Percentiles rank a stretch among this genome's conserved stretches.
Conservation (phyloP, 2,888 invertebrate species). For the Theretra japonica region DNA sequence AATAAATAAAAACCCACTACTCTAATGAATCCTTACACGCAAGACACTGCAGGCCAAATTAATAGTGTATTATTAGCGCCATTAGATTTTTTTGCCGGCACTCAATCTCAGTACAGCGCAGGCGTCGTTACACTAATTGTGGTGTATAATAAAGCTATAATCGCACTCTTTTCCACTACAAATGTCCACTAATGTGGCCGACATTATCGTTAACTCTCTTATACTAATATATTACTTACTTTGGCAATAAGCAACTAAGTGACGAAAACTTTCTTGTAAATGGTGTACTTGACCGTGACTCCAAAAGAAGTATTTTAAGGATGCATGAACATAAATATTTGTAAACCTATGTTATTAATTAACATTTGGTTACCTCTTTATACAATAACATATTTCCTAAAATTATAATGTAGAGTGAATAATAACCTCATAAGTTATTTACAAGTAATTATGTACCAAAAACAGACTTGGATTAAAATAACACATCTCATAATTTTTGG, state of each 20-base stretch:
- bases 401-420: too few species aligned
- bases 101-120: conserved; percentile 10
- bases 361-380: too few species aligned
- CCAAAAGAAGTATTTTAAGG: too few species aligned
- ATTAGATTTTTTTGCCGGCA: conserved; percentile 19
- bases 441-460: too few species aligned
- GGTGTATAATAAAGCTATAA: conserved; percentile 64
- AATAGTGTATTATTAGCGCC: conserved; percentile 1
- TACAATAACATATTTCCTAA: too few species aligned
- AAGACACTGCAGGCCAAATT: conserved; percentile 16
- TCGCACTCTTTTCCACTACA: conserved; percentile 53
- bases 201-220: conserved; percentile 45
- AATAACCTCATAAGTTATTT: too few species aligned
- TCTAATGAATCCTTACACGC: not conserved
- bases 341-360: too few species aligned
- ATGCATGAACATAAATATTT: too few species aligned
- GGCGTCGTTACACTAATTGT: conserved; percentile 48
- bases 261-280: not conserved
- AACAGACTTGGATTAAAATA: too few species aligned
- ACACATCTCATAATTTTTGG: too few species aligned
- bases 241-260: not conserved
- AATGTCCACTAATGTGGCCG: conserved; percentile 54
- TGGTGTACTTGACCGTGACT: too few species aligned
- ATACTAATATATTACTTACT: conserved; percentile 17
- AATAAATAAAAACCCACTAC: not conserved